Percentiles rank a stretch among this genome's conserved stretches.
phyloP scores from a whole-genome alignment of 2,113 vertebrate species.

The Colossoma macropomum region DNA sequence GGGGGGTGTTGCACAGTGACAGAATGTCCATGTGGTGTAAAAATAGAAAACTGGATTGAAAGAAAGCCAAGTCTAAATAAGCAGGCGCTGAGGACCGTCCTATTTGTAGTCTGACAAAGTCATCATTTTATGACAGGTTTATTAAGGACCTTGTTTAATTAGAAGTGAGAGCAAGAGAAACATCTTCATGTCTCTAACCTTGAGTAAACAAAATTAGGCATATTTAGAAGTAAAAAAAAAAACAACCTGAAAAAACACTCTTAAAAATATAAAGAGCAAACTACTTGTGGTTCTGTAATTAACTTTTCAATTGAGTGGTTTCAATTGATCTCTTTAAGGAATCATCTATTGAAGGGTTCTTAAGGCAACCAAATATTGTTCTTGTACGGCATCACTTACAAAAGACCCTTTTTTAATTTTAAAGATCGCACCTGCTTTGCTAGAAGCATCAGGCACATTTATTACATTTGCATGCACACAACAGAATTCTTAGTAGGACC shows the following conservation, averaged over 20 bases:
- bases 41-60: conserved; percentile 5
- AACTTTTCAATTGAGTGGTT: not conserved
- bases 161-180: not conserved
- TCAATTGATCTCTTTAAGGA: not conserved
- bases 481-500: no score
- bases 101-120: not conserved
- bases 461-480: no score
- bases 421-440: no score
- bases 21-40: conserved; percentile 4
- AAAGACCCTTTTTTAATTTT: no score
- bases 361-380: no score
- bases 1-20: not conserved
- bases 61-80: conserved; percentile 2
- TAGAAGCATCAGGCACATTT: no score
- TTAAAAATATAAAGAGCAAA: not conserved
- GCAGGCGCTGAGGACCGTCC: not conserved
- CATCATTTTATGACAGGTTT: not conserved
- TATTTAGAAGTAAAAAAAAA: no score
- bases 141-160: not conserved
- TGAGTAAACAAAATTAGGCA: not conserved
- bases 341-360: not conserved
- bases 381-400: no score
- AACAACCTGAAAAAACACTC: no score
- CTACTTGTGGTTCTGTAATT: not conserved
- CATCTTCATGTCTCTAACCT: not conserved